These are phyloP conservation scores for Perccottus glenii DNA, from an alignment of 2,113 vertebrate species.

Conservation along the genomic window DNA sequence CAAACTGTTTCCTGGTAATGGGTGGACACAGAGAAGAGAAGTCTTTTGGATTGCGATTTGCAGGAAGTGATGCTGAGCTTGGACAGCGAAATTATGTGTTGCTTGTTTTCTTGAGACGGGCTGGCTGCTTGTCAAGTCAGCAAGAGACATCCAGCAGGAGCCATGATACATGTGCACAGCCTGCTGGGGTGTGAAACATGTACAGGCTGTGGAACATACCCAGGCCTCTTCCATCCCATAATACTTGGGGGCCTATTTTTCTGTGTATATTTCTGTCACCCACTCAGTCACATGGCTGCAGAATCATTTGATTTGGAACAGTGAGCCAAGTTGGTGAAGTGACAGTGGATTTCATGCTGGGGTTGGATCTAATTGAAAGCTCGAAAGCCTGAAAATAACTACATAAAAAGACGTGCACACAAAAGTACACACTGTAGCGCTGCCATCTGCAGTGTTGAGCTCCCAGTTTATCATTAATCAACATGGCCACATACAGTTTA, in stretches of 20 bases:
- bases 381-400: constrained; percentile 48
- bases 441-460: constrained; percentile 22
- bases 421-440: constrained; percentile 19
- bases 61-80: constrained; percentile 57
- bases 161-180: constrained; percentile 23
- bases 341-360: constrained; percentile 53
- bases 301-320: constrained; percentile 49
- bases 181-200: constrained; percentile 23
- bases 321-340: constrained; percentile 41
- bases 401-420: constrained; percentile 27
- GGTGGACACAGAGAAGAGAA: constrained; percentile 67
- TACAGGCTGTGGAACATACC: too few relatives aligned
- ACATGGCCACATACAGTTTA: constrained; percentile 12
- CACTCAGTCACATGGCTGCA: constrained; percentile 45
- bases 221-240: constrained; percentile 35
- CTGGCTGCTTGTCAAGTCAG: constrained; percentile 39
- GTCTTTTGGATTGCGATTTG: constrained; percentile 42
- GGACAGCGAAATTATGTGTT: constrained; percentile 61
- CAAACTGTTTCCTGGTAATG: constrained; percentile 71
- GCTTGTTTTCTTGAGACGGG: constrained; percentile 53
- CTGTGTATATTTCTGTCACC: constrained; percentile 30
- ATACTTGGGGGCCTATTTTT: constrained; percentile 27
- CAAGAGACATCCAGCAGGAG: constrained; percentile 24
- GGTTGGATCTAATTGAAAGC: constrained; percentile 48
- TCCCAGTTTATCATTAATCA: constrained; percentile 33